Base-by-base conservation (phyloP, 2,797 vertebrate species). In the Peromyscus melanophrys region DNA sequence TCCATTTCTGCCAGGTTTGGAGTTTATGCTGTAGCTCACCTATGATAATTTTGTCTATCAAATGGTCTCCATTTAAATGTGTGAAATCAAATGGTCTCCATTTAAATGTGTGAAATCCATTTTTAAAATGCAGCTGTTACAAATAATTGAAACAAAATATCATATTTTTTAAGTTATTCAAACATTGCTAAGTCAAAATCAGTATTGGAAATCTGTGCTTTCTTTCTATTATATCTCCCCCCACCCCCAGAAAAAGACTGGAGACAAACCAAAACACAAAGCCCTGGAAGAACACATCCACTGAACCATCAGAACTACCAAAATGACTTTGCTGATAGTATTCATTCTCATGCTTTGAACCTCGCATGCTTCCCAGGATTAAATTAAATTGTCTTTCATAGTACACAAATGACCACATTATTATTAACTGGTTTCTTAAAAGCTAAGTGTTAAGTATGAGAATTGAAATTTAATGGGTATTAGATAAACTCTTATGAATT, bases 41-140 rank as follows among this genome's bases (percentile, higher is more conserved):
- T 92, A 17, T 61, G 65, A 86, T 90, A 92, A 96, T 43, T 92
- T 84, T 94, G 81, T 82, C 85, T 90, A 85, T 14, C n/a, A 94
- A 95, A 90, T 94, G 43, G 19, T 90, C 63, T 94, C 46, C 82
- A 69, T 93, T 96, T 92, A 91, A 93, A 52, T 94, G 97, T 76
- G 67, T 91, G 90, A 96, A 94, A 43, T 92, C 75, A 94, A 95
- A 90, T 94, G 43, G 19, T 90, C 63, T 94, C 46, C 82, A 69
- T 93, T 96, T 92, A 91, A 93, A 52, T 94, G 97, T 76, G 67
- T 91, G 90, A 96, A 94, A 43, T 92, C 75, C 91, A 16, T 40
- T 94, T 94, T 21, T 52, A 27, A 61, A 92, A 83, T 88, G 67
- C 86, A 43, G 6, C 77, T 63, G 17, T 91, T 96, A 23, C 55